phyloP scores from a whole-genome alignment of 2,113 vertebrate species.

The Motacilla alba region DNA sequence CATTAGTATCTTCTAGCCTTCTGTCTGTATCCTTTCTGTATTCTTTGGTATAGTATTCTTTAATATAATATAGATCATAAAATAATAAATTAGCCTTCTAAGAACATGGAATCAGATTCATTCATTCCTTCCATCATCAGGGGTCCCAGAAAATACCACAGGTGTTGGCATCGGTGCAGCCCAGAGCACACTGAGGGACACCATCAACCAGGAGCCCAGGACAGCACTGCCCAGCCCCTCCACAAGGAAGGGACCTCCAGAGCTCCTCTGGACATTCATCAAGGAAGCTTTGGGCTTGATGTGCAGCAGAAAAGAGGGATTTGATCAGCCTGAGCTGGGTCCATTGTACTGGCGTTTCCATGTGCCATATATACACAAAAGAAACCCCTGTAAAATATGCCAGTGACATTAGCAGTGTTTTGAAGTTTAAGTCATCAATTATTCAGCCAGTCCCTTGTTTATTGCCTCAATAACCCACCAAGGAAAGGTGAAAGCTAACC shows the following conservation, averaged over 20 bases:
- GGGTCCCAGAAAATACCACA: too few species aligned
- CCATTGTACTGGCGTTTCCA: neutral
- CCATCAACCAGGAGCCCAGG: neutral
- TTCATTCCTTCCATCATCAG: too few species aligned
- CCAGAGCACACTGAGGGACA: neutral
- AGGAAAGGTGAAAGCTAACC: conserved; percentile 27
- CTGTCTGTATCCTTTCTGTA: too few species aligned
- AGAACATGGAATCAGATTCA: too few species aligned
- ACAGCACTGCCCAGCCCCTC: neutral
- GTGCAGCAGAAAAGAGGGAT: neutral
- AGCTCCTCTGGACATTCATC: neutral
- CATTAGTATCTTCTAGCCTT: too few species aligned
- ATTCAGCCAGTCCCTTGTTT: neutral
- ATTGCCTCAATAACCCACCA: neutral
- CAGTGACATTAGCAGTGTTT: conserved; percentile 17
- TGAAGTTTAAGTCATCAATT: neutral
- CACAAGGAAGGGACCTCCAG: neutral
- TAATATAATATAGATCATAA: too few species aligned
- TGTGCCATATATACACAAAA: neutral
- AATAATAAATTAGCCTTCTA: too few species aligned
- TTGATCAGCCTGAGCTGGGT: neutral
- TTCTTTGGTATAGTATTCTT: too few species aligned
- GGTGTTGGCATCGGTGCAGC: too few species aligned
- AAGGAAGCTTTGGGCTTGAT: neutral
- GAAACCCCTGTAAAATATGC: neutral